Evolutionary conservation across 2,888 invertebrate species (phyloP).

Genomic region (Drosophila anomalata): DNA sequence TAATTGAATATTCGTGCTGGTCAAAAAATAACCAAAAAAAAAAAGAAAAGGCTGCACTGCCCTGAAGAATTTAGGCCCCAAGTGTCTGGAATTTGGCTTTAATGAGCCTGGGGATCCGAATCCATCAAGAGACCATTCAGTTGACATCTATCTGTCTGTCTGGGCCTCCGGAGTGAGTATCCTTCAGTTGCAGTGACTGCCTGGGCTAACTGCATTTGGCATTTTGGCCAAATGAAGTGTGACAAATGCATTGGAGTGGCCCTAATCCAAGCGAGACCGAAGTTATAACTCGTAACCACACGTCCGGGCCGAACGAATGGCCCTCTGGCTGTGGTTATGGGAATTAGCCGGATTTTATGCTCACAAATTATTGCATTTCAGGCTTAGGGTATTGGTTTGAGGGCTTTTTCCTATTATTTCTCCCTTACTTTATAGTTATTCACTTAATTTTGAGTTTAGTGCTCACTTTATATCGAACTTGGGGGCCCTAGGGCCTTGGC

Average conservation of each 20-base stretch:
- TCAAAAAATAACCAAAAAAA: slow-evolving; percentile 49
- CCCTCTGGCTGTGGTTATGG: not conserved
- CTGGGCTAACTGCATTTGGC: not conserved
- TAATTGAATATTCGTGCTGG: slow-evolving; percentile 77
- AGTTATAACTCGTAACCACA: slow-evolving; percentile 1
- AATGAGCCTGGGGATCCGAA: slow-evolving; percentile 22
- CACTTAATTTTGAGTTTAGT: not conserved
- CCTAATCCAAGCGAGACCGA: not conserved
- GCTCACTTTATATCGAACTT: no score
- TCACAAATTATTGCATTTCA: not conserved
- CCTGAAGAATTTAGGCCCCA: slow-evolving; percentile 3
- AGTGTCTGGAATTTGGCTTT: slow-evolving; percentile 14
- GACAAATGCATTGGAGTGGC: slow-evolving; percentile 23
- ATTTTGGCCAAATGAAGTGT: slow-evolving; percentile 24
- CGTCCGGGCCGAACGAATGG: slow-evolving; percentile 1
- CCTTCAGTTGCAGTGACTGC: not conserved
- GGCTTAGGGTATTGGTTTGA: not conserved
- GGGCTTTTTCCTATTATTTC: not conserved
- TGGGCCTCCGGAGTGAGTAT: not conserved
- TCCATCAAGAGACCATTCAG: slow-evolving; percentile 19
- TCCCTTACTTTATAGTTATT: not conserved
- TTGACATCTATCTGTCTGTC: slow-evolving; percentile 38
- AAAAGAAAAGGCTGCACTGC: slow-evolving; percentile 3
- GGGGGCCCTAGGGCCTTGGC: not conserved
- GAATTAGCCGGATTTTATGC: slow-evolving; percentile 7